A percentile compares a stretch with the other conserved stretches of the same genome.
These are phyloP conservation scores for Diplodus sargus DNA, from an alignment of 2,797 vertebrate genomes.

Conservation along the genomic window DNA sequence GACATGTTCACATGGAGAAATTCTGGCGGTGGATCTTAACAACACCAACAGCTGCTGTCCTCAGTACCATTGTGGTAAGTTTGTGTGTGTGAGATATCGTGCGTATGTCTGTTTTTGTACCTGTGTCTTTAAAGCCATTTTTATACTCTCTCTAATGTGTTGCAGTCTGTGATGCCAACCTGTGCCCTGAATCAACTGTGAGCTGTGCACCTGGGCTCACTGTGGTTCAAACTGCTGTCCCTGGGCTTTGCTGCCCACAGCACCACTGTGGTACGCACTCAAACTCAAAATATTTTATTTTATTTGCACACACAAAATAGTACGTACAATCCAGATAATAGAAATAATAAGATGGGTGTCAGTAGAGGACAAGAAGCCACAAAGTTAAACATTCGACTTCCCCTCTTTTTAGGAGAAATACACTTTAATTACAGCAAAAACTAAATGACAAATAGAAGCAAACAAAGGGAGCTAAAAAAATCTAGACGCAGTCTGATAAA, in stretches of 20 bases:
- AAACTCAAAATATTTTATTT: not conserved
- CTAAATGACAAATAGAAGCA: too few relatives aligned
- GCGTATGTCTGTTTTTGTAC: not conserved
- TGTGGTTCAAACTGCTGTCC: constrained; percentile 85
- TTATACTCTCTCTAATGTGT: constrained; percentile 22
- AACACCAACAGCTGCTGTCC: constrained; percentile 93
- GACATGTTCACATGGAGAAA: constrained; percentile 90
- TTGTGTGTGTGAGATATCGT: not conserved
- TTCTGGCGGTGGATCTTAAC: constrained; percentile 92
- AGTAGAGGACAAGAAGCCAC: too few relatives aligned
- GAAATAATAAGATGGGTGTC: too few relatives aligned
- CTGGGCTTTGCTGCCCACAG: constrained; percentile 91
- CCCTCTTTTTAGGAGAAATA: too few relatives aligned
- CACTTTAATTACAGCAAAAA: too few relatives aligned
- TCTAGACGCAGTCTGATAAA: too few relatives aligned
- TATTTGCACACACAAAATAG: too few relatives aligned
- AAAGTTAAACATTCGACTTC: too few relatives aligned
- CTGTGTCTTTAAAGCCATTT: constrained; percentile 26
- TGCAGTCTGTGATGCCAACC: constrained; percentile 92
- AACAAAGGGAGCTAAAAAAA: too few relatives aligned
- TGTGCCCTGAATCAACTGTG: constrained; percentile 87
- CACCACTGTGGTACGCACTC: constrained; percentile 90
- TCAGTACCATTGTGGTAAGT: constrained; percentile 92
- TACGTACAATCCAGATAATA: too few relatives aligned
- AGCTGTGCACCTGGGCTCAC: constrained; percentile 89